These are phyloP conservation scores for Dryocosmus kuriphilus DNA, from an alignment of 2,888 invertebrate genomes.

Conservation along the genomic window DNA sequence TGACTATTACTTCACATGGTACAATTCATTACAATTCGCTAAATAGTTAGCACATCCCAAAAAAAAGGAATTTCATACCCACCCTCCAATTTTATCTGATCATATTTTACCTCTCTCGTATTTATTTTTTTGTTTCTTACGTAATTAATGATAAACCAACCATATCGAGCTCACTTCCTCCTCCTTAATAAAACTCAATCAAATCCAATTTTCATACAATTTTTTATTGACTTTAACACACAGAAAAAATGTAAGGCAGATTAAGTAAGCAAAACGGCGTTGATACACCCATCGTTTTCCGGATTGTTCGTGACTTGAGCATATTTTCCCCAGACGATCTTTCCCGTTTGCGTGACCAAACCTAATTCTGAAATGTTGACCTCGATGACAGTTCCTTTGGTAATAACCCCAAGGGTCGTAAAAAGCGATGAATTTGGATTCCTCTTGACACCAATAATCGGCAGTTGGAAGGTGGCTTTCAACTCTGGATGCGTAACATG, in stretches of 20 bases:
- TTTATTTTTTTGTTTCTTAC: neutral
- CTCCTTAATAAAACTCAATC: neutral
- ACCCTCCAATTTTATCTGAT: too few relatives aligned
- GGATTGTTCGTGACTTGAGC: constrained; percentile 99
- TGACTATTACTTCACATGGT: too few relatives aligned
- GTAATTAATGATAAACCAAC: neutral
- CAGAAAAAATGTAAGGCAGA: constrained; percentile 45
- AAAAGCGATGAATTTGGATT: constrained; percentile 99
- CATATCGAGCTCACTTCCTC: neutral
- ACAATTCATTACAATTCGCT: too few relatives aligned
- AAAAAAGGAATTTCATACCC: too few relatives aligned
- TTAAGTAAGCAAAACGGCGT: constrained; percentile 94
- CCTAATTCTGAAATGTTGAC: constrained; percentile 99
- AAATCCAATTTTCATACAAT: neutral
- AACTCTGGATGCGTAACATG: constrained; percentile 99
- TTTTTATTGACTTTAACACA: neutral
- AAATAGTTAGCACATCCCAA: too few relatives aligned
- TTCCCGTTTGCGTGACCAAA: constrained; percentile 98
- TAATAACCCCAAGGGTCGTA: constrained; percentile 97
- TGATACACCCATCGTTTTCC: constrained; percentile 99
- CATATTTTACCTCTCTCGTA: too few relatives aligned
- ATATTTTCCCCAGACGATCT: constrained; percentile 99
- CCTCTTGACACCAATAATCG: constrained; percentile 99
- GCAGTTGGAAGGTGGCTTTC: constrained; percentile 97
- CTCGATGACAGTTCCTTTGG: constrained; percentile 98